These are phyloP conservation scores for Bucco capensis DNA, from an alignment of 2,113 vertebrate species.

Conservation along the genomic window DNA sequence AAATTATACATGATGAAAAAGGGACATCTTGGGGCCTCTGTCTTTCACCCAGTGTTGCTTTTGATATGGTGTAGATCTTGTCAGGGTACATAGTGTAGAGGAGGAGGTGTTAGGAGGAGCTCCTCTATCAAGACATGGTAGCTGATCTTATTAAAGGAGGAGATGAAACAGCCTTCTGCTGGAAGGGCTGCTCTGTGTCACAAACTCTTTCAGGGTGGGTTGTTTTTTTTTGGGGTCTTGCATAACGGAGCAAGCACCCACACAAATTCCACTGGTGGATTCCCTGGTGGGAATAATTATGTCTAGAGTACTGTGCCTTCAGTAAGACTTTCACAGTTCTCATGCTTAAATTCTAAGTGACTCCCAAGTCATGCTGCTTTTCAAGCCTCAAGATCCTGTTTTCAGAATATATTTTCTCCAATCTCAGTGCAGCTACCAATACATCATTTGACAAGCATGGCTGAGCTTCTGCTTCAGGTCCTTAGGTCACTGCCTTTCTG, in stretches of 20 bases:
- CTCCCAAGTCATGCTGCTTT: background rate
- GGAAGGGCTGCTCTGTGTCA: background rate
- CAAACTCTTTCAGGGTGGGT: background rate
- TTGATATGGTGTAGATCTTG: background rate
- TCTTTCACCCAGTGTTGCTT: background rate
- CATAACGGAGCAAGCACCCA: background rate
- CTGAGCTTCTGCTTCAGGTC: conserved; percentile 22
- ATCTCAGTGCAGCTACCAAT: background rate
- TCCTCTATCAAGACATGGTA: background rate
- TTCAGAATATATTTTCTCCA: background rate
- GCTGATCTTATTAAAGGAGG: background rate
- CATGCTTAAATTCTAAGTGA: background rate
- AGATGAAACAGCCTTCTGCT: background rate
- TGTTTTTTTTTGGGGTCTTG: background rate
- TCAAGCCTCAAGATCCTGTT: background rate
- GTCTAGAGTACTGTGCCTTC: background rate
- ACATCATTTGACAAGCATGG: background rate
- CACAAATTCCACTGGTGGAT: background rate
- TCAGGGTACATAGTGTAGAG: background rate
- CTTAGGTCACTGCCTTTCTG: background rate
- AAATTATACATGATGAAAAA: conserved; percentile 3
- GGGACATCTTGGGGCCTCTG: background rate
- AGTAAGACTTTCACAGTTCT: background rate
- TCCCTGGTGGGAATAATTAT: background rate
- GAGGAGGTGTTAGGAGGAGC: conserved; percentile 6